phyloP scores from a whole-genome alignment of 2,113 vertebrate genomes.

The Neofelis nebulosa region DNA sequence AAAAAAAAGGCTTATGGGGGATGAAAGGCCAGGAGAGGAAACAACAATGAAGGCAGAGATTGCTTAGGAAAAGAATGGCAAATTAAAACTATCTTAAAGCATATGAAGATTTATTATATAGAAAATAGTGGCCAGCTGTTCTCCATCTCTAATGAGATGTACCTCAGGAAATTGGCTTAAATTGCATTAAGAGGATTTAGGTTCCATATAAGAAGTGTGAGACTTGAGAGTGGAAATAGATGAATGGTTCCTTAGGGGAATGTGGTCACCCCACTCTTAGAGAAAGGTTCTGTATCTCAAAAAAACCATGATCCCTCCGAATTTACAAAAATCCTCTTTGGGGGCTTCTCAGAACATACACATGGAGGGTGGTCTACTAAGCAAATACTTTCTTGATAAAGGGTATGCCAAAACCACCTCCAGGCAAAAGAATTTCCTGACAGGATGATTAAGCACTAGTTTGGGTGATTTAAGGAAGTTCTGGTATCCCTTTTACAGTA shows the following conservation, averaged over 20 bases:
- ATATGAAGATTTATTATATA: conserved; percentile 46
- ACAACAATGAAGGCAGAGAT: not conserved
- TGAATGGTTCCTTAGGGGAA: conserved; percentile 7
- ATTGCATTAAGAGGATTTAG: conserved; percentile 21
- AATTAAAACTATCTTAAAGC: not conserved
- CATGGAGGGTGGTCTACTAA: conserved; percentile 38
- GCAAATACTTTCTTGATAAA: conserved; percentile 21
- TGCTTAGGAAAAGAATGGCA: not conserved
- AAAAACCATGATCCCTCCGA: not conserved
- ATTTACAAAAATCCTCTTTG: conserved; percentile 8
- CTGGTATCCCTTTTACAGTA: not conserved
- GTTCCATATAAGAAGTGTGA: conserved; percentile 39
- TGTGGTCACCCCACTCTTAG: not conserved
- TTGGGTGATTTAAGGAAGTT: not conserved
- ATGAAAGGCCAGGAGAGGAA: too few relatives aligned
- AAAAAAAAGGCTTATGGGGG: not conserved
- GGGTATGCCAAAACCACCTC: not conserved
- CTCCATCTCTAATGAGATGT: conserved; percentile 26
- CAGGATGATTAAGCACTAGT: not conserved
- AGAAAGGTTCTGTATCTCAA: not conserved
- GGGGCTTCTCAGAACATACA: not conserved
- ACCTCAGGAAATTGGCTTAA: conserved; percentile 38
- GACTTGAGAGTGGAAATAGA: not conserved
- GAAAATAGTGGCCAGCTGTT: conserved; percentile 45
- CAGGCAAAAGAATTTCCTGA: conserved; percentile 23